Evolutionary conservation across 2,888 invertebrate species (phyloP).

Genomic region (Schizaphis graminum): DNA sequence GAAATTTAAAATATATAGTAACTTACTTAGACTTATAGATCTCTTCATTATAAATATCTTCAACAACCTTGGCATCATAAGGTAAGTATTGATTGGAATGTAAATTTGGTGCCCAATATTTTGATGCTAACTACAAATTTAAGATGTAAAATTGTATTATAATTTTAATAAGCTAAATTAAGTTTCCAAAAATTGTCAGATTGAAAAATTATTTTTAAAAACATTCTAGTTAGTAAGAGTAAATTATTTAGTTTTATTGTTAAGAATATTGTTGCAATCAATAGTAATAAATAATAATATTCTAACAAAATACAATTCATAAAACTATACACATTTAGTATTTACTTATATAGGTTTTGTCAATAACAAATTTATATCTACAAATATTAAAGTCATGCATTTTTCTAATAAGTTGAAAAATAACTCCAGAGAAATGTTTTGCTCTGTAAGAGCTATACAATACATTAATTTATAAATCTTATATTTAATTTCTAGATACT

Average conservation of each 20-base stretch:
- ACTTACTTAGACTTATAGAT: constrained; percentile 84
- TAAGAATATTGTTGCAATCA: background rate
- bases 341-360: background rate
- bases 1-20: background rate
- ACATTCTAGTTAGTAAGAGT: background rate
- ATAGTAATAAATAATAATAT: background rate
- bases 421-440: background rate
- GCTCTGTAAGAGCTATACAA: background rate
- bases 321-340: background rate
- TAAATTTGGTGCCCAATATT: constrained; percentile 94
- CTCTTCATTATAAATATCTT: constrained; percentile 90
- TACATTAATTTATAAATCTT: background rate
- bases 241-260: background rate
- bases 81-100: constrained; percentile 77
- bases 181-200: background rate
- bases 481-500: background rate
- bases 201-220: background rate
- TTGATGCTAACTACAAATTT: constrained; percentile 82
- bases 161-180: background rate
- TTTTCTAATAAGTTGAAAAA: background rate
- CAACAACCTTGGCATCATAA: constrained; percentile 84
- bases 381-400: background rate
- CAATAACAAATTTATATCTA: background rate
- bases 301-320: background rate
- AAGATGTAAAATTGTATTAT: constrained; percentile 22